Evolutionary conservation across 2,797 vertebrate species (phyloP).

Genomic region (Loris lydekkerianus): DNA sequence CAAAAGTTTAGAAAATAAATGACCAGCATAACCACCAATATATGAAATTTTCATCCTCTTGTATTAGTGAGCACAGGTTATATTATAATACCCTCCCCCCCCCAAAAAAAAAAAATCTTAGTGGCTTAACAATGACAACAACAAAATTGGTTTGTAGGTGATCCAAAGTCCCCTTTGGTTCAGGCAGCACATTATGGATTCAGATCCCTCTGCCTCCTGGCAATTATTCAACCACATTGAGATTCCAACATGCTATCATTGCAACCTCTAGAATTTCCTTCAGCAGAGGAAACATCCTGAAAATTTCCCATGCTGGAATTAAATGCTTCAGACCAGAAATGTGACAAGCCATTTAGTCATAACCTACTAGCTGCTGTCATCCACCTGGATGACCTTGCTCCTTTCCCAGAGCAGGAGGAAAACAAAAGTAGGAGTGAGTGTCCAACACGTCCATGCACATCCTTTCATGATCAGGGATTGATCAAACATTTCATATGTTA

Average conservation of each 20-base stretch:
- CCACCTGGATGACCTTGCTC: no score
- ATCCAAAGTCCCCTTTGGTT: background rate
- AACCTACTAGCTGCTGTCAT: background rate
- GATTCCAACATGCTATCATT: accelerated
- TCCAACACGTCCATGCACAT: accelerated
- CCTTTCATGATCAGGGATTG: background rate
- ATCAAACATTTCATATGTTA: background rate
- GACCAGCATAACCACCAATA: background rate
- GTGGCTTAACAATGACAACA: background rate
- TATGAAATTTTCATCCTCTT: background rate
- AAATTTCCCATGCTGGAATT: accelerated
- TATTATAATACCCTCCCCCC: background rate
- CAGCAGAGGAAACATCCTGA: background rate
- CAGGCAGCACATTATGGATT: accelerated
- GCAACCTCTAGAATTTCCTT: accelerated
- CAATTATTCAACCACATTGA: background rate
- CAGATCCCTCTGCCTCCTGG: background rate
- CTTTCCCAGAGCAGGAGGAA: background rate
- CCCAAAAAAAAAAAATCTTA: background rate
- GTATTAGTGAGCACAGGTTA: background rate
- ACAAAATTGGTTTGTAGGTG: background rate
- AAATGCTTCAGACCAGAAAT: background rate
- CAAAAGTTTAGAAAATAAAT: background rate
- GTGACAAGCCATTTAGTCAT: no score
- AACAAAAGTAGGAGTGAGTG: background rate